Evolutionary conservation across 2,888 invertebrate species (phyloP).

Genomic region (Odontocolon sp.): DNA sequence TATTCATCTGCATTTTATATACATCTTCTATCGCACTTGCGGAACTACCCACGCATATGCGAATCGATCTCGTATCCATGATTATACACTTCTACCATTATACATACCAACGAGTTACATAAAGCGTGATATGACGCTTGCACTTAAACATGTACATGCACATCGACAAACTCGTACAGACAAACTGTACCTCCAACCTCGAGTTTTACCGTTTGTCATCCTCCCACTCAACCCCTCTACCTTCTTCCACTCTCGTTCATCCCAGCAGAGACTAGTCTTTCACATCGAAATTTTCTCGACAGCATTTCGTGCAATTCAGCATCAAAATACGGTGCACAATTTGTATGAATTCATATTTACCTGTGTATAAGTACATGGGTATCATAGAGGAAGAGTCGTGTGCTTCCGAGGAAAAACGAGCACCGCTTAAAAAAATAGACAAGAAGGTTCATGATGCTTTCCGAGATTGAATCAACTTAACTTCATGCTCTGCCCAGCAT

Average conservation of each 20-base stretch:
- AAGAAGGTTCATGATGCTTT: too few species aligned
- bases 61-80: slow-evolving; percentile 41
- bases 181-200: slow-evolving; percentile 34
- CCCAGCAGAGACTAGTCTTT: not conserved
- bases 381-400: too few species aligned
- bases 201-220: slow-evolving; percentile 46
- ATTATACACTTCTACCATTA: slow-evolving; percentile 37
- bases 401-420: too few species aligned
- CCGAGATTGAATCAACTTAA: too few species aligned
- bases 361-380: too few species aligned
- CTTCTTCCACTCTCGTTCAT: not conserved
- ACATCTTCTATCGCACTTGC: slow-evolving; percentile 24
- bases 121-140: slow-evolving; percentile 22
- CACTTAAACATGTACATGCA: not conserved
- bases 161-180: slow-evolving; percentile 22
- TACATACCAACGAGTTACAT: not conserved
- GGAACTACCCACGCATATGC: slow-evolving; percentile 21
- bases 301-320: too few species aligned
- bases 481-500: too few species aligned
- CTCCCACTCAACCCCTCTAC: slow-evolving; percentile 29
- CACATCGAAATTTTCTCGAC: slow-evolving; percentile 42
- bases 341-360: too few species aligned
- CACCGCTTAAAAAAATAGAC: too few species aligned
- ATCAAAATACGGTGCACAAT: too few species aligned
- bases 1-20: too few species aligned